A percentile compares a stretch with the other conserved stretches of the same genome.
Conservation (phyloP, 64 coral and sea anemone genomes). For the Dendrophyllia cribrosa region DNA sequence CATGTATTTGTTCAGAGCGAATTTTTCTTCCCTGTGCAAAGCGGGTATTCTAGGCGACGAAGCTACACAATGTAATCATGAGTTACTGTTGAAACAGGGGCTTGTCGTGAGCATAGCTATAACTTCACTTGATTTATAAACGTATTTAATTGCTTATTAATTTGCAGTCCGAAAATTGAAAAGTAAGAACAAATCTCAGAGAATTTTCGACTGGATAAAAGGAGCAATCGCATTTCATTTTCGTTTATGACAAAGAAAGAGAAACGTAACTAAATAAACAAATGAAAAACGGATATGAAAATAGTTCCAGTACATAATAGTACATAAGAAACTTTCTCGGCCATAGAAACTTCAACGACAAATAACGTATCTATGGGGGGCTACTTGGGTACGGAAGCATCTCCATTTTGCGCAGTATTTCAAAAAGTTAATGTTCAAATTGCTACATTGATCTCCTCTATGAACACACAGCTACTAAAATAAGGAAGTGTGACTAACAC, state of each 20-base stretch:
- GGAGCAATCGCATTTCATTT: not conserved
- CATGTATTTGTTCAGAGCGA: not conserved
- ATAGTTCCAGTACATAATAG: too few species aligned
- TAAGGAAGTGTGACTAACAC: too few species aligned
- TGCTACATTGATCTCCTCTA: too few species aligned
- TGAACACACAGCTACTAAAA: too few species aligned
- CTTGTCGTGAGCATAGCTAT: not conserved
- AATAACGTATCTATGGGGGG: too few species aligned
- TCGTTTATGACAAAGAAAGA: not conserved
- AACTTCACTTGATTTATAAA: not conserved
- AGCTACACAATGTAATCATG: not conserved
- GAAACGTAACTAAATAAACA: too few species aligned
- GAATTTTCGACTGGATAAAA: not conserved
- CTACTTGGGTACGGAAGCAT: too few species aligned
- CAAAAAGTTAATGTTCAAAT: not conserved
- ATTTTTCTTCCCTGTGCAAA: not conserved
- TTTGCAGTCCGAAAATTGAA: not conserved
- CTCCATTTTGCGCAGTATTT: too few species aligned
- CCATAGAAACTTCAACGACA: too few species aligned
- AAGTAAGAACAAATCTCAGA: not conserved
- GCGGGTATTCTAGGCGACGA: not conserved
- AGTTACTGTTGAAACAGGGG: too few species aligned
- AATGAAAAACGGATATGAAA: too few species aligned
- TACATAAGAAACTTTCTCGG: too few species aligned
- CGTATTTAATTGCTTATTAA: not conserved